Conservation (phyloP, 2,797 vertebrate species). For the Tarsius wallacei region DNA sequence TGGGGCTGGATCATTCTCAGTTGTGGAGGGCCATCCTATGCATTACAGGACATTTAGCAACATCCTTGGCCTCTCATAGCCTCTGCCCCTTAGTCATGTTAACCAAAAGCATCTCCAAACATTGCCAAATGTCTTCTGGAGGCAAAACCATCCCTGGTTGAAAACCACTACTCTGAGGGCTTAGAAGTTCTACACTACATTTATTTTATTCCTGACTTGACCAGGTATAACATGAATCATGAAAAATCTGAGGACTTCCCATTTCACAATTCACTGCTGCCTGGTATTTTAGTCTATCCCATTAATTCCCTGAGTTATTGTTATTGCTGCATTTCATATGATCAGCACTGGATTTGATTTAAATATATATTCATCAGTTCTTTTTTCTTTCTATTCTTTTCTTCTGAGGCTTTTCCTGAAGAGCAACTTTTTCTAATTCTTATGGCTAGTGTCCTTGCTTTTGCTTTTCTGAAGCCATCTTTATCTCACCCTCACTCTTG, state of each 20-base stretch:
- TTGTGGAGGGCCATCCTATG: background rate
- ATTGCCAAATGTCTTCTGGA: background rate
- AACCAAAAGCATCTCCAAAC: background rate
- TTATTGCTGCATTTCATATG: background rate
- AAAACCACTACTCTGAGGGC: background rate
- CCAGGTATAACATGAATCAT: background rate
- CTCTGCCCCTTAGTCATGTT: background rate
- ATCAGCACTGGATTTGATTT: background rate
- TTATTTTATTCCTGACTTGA: background rate
- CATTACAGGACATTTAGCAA: background rate
- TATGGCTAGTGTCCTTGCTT: background rate
- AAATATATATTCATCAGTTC: background rate
- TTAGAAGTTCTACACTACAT: background rate
- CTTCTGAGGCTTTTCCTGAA: background rate
- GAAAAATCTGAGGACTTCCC: background rate
- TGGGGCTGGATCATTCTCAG: background rate
- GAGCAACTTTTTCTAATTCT: background rate
- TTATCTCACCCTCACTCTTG: background rate
- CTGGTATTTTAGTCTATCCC: background rate
- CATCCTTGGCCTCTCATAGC: background rate
- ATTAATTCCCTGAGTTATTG: background rate
- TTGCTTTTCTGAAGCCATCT: slow-evolving; percentile 46
- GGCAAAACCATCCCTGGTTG: background rate
- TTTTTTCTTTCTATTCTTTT: background rate
- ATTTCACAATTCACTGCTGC: background rate